Evolutionary conservation across 1,140 invertebrate species (phyloP).

Genomic region (Trichonephila inaurata): DNA sequence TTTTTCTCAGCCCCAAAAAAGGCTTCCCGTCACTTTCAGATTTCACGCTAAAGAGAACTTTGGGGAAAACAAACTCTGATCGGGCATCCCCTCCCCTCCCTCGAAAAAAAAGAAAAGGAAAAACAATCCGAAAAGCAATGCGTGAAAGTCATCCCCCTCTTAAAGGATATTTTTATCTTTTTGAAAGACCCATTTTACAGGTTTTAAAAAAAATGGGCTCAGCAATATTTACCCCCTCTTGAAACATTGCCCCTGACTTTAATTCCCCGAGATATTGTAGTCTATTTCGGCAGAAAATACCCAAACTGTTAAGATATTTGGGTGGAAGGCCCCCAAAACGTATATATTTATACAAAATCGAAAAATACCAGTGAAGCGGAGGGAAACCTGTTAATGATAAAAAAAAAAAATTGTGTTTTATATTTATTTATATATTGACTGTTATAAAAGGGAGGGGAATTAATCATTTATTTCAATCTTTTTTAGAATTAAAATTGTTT

Average conservation of each 20-base stretch:
- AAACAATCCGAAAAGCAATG: not conserved
- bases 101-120: not conserved
- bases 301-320: constrained; percentile 1
- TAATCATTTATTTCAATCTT: too few species aligned
- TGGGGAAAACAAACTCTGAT: constrained; percentile 66
- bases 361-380: too few species aligned
- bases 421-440: too few species aligned
- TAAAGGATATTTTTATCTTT: constrained; percentile 43
- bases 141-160: constrained; percentile 10
- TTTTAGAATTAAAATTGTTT: too few species aligned
- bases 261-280: constrained; percentile 42
- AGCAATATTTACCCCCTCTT: constrained; percentile 46
- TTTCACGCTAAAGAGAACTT: constrained; percentile 67
- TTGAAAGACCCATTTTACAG: constrained; percentile 51
- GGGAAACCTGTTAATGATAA: too few species aligned
- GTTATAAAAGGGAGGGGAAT: too few species aligned
- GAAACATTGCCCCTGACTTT: constrained; percentile 54
- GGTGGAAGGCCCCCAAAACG: constrained; percentile 9
- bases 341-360: too few species aligned
- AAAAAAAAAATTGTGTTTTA: too few species aligned
- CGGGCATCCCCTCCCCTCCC: constrained; percentile 34
- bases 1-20: constrained; percentile 36
- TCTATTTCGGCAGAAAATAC: not conserved
- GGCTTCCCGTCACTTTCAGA: constrained; percentile 70
- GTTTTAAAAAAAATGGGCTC: constrained; percentile 52